Evolutionary conservation across 2,888 invertebrate species (phyloP).

Genomic region (Microctonus aethiopoides): DNA sequence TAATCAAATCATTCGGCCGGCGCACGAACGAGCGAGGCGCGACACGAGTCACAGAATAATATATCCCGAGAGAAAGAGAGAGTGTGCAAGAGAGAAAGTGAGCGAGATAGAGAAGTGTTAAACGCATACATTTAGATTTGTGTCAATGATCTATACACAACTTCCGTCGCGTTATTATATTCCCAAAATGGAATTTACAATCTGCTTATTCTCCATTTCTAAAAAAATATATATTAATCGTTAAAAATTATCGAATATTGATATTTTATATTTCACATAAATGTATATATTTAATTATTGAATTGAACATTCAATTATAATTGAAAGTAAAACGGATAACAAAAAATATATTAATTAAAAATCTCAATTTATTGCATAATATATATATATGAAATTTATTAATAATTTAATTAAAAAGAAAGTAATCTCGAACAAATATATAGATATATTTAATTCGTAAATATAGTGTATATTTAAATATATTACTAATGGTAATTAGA

Average conservation of each 20-base stretch:
- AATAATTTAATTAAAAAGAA: too few species aligned
- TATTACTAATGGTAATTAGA: too few species aligned
- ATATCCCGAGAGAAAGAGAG: conserved; percentile 6
- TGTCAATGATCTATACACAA: conserved; percentile 30
- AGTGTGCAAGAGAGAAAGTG: conserved; percentile 10
- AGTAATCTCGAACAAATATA: too few species aligned
- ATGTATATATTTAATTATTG: neutral
- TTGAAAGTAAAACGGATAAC: neutral
- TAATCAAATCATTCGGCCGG: conserved; percentile 67
- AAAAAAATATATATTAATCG: too few species aligned
- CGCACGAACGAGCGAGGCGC: conserved; percentile 36
- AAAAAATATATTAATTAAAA: too few species aligned
- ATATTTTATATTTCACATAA: neutral
- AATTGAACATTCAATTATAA: neutral
- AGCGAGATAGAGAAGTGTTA: conserved; percentile 18
- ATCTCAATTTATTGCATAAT: too few species aligned
- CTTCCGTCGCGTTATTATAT: neutral
- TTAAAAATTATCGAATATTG: neutral
- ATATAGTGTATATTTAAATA: too few species aligned
- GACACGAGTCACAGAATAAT: conserved; percentile 12
- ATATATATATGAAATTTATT: too few species aligned
- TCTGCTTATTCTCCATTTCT: too few species aligned
- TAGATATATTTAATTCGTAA: too few species aligned
- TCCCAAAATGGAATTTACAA: neutral
- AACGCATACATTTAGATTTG: conserved; percentile 21